A percentile compares a stretch with the other conserved stretches of the same genome.
Conservation (phyloP, 2,797 vertebrate species). For the Trematomus bernacchii region DNA sequence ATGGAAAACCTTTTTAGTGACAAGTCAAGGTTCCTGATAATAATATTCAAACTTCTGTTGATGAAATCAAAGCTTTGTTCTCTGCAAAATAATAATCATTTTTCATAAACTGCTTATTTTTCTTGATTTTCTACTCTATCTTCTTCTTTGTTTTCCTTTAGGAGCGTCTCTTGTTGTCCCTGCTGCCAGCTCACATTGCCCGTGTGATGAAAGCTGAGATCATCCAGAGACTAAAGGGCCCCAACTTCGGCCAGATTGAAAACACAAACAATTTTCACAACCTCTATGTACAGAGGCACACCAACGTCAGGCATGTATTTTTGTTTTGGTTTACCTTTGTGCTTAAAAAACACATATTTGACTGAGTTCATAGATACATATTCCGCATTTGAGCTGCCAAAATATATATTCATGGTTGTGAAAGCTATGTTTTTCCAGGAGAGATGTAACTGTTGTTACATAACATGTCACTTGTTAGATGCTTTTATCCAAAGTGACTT, state of each 20-base stretch:
- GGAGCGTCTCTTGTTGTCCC: conserved; percentile 93
- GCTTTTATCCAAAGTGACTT: too few species aligned
- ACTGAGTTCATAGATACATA: neutral
- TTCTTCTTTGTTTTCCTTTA: conserved; percentile 58
- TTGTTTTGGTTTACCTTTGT: neutral
- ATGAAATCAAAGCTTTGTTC: conserved; percentile 9
- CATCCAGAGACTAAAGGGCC: conserved; percentile 94
- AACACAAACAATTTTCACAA: conserved; percentile 98
- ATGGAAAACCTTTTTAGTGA: neutral
- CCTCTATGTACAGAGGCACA: conserved; percentile 95
- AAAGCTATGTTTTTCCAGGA: neutral
- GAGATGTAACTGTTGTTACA: neutral
- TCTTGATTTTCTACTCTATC: neutral
- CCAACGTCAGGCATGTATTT: conserved; percentile 90
- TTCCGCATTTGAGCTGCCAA: neutral
- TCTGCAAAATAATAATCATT: neutral
- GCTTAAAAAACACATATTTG: neutral
- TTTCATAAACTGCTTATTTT: neutral
- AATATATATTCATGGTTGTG: neutral
- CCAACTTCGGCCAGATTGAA: conserved; percentile 94
- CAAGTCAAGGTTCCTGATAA: neutral
- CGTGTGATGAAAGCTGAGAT: conserved; percentile 98
- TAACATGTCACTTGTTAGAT: too few species aligned
- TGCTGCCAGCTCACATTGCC: conserved; percentile 95
- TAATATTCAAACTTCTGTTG: neutral